Evolutionary conservation across 1,140 invertebrate genomes (phyloP).

Genomic region (Microplitis mediator): DNA sequence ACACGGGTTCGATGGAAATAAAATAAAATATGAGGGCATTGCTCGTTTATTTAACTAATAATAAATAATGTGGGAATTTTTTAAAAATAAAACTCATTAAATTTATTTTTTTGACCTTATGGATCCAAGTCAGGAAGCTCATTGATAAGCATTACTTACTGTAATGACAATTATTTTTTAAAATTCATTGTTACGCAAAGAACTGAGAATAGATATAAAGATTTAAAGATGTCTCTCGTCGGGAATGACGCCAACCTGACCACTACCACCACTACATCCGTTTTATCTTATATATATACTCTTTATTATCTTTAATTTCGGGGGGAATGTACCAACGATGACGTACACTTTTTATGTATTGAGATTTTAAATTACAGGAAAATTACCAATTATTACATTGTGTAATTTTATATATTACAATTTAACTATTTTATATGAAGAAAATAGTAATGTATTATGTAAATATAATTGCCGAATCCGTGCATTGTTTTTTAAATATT

Average conservation of each 20-base stretch:
- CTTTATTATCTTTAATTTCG: slow-evolving; percentile 2
- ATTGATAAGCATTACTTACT: too few relatives aligned
- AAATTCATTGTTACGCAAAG: slow-evolving; percentile 13
- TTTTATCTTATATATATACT: neutral
- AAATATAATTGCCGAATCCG: too few relatives aligned
- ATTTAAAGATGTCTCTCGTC: neutral
- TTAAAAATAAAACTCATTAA: too few relatives aligned
- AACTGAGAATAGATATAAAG: neutral
- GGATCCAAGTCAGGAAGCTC: neutral
- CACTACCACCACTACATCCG: neutral
- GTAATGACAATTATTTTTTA: neutral
- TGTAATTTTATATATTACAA: neutral
- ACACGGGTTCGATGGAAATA: slow-evolving; percentile 17
- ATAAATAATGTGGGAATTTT: neutral
- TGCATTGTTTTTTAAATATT: too few relatives aligned
- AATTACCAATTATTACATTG: neutral
- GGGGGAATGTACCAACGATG: neutral
- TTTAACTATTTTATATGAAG: too few relatives aligned
- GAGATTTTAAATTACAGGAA: neutral
- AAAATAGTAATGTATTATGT: too few relatives aligned
- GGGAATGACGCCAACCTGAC: neutral
- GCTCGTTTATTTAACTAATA: neutral
- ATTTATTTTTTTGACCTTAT: neutral
- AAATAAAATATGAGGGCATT: slow-evolving; percentile 13
- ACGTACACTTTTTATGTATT: neutral